phyloP scores from a whole-genome alignment of 2,888 invertebrate genomes.

The Periphyllus acericola region DNA sequence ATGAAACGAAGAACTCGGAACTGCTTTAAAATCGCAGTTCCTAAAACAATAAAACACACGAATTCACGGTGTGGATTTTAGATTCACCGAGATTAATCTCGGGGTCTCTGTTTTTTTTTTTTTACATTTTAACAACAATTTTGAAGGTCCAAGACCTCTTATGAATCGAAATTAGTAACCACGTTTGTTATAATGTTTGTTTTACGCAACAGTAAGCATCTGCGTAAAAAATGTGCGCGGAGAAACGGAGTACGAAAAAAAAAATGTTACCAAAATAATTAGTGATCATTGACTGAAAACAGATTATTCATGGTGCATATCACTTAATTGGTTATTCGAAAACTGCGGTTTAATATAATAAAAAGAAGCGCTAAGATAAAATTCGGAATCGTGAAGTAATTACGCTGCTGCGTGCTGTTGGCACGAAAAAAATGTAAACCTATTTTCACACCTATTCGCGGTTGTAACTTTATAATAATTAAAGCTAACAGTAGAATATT shows the following conservation, averaged over 20 bases:
- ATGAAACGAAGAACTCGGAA: not conserved
- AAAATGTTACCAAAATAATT: constrained; percentile 36
- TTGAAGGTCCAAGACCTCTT: constrained; percentile 49
- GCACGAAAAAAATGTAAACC: not conserved
- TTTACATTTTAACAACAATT: not conserved
- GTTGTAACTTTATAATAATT: not conserved
- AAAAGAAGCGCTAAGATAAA: not conserved
- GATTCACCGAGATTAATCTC: not conserved
- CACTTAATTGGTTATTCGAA: constrained; percentile 33
- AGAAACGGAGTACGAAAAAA: constrained; percentile 5
- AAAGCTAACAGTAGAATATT: not conserved
- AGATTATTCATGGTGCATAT: constrained; percentile 23
- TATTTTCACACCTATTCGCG: not conserved
- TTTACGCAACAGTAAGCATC: constrained; percentile 57
- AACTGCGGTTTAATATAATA: constrained; percentile 14
- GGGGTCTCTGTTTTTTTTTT: not conserved
- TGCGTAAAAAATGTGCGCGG: not conserved
- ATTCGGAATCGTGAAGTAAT: not conserved
- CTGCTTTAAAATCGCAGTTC: not conserved
- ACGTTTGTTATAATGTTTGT: constrained; percentile 38
- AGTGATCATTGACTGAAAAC: constrained; percentile 45
- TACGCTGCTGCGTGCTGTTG: not conserved
- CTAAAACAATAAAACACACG: not conserved
- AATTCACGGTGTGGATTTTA: not conserved
- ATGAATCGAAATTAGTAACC: constrained; percentile 25